Evolutionary conservation across 2,797 vertebrate species (phyloP), one percentile per base, ranked within the genome.

Genomic region (Bradypodion ventrale): DNA sequence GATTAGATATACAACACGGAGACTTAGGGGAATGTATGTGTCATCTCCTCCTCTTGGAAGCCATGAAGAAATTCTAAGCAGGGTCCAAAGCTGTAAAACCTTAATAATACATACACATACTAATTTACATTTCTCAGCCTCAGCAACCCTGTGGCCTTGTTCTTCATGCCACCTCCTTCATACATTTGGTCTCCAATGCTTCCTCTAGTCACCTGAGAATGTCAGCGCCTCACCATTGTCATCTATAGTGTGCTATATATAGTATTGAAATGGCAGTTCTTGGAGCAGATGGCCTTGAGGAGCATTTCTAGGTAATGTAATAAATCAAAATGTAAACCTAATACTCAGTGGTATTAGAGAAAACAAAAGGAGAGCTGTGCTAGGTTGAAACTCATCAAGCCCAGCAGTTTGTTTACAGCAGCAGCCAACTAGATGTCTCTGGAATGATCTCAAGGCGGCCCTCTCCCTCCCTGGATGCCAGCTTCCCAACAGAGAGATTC

Each of bases 291-390:
- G 84, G 75, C 62, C 75, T 90, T 75, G 19, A 25, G n/a, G 63
- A 78, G 42, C 62, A 46, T 49, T 66, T 87, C 23, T 74, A 49
- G 59, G 74, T 69, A n/a, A 83, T 83, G 86, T 44, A 77, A 63
- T 60, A 49, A 42, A 66, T 16, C 75, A 77, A 86, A 44, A 44
- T 52, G 52, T 19, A 56, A 56, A 15, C 21, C 5, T 6, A 15
- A 56, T 79, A 35, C 21, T 21, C 29, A 25, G 4, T 68, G 4
- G n/a, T 52, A 44, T 44, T 79, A 49, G 35, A 68, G 66, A 46
- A 68, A 79, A 35, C 16, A 35, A n/a, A 44, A 3, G 16, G 44
- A 29, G 70, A 77, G 81, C 75, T 78, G 66, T 91, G 23, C 37
- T 23, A 35, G 65, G n/a, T 63, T 49, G 46, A 79, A 65, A 68